Base-by-base conservation (phyloP, 2,797 vertebrate species). In the Echiichthys vipera region DNA sequence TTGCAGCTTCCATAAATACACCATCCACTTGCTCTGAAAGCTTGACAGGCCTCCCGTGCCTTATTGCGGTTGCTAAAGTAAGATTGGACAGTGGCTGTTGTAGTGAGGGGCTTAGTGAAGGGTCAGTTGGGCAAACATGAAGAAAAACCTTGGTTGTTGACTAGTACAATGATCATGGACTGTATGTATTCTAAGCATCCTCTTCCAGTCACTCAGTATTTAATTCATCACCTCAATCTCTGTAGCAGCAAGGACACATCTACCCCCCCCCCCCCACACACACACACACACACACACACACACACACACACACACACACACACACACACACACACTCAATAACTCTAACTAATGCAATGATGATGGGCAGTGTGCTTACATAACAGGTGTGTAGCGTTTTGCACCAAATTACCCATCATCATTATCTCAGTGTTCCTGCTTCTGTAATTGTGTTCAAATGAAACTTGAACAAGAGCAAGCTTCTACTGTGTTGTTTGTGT, bases 331-430 rank as follows among this genome's bases (percentile, higher is more conserved):
- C n/a, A n/a, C n/a, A n/a, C n/a, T n/a, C n/a, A 74, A 40, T 34
- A 50, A 49, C 57, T 59, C 39, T n/a, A 66, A 20, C 37, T 39
- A 40, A 47, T 43, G 57, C 55, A 17, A 42, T 56, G 27, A 45
- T 59, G 39, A 62, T 66, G 46, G 42, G 57, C 42, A 62, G 18
- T 75, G 42, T 75, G 65, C 34, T 34, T 42, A 27, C 42, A 1
- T 50, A 34, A 17, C 61, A 58, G 36, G 32, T 65, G 61, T 37
- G 17, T 15, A 22, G 27, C 20, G 10, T 27, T 25, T 43, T 17
- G 14, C 30, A 15, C 27, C 30, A 37, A 34, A 62, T 45, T 22
- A n/a, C n/a, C 20, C 27, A 22, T 24, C 27, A 30, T 15, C 15
- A n/a, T 9, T 4, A n/a, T 29, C 24, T 30, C 12, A 50, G 34